Evolutionary conservation across 2,797 vertebrate genomes (phyloP).

Genomic region (Orestias chungarensis): DNA sequence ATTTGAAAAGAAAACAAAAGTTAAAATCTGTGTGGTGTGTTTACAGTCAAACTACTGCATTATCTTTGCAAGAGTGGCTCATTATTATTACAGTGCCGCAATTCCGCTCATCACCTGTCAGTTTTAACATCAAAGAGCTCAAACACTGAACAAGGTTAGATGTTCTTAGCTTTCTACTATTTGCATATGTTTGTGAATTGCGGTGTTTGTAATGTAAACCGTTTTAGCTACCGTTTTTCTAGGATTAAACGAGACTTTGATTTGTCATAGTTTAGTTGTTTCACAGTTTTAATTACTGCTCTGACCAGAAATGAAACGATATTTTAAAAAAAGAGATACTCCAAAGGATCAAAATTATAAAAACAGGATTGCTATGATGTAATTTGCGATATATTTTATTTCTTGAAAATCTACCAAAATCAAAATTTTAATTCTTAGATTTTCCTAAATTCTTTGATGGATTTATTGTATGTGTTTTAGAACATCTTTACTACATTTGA

Average conservation of each 20-base stretch:
- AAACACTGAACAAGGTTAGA: not conserved
- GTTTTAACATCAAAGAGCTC: not conserved
- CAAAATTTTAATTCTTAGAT: too few relatives aligned
- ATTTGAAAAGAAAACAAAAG: not conserved
- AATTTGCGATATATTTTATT: too few relatives aligned
- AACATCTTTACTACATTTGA: too few relatives aligned
- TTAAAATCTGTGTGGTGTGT: not conserved
- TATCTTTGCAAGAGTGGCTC: not conserved
- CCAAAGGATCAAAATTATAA: too few relatives aligned
- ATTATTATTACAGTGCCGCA: not conserved
- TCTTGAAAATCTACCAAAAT: too few relatives aligned
- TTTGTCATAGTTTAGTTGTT: not conserved
- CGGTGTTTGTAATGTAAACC: too few relatives aligned
- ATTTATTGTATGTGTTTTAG: too few relatives aligned
- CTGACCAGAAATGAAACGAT: not conserved
- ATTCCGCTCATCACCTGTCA: not conserved
- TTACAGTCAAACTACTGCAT: not conserved
- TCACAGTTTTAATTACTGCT: not conserved
- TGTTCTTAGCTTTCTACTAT: not conserved
- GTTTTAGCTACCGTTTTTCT: too few relatives aligned
- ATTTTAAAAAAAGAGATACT: too few relatives aligned
- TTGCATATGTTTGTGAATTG: not conserved
- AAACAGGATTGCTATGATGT: too few relatives aligned
- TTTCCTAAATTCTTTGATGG: too few relatives aligned
- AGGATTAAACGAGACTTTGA: too few relatives aligned